phyloP scores from a whole-genome alignment of 1,140 invertebrate genomes.

The Ericerus pela region DNA sequence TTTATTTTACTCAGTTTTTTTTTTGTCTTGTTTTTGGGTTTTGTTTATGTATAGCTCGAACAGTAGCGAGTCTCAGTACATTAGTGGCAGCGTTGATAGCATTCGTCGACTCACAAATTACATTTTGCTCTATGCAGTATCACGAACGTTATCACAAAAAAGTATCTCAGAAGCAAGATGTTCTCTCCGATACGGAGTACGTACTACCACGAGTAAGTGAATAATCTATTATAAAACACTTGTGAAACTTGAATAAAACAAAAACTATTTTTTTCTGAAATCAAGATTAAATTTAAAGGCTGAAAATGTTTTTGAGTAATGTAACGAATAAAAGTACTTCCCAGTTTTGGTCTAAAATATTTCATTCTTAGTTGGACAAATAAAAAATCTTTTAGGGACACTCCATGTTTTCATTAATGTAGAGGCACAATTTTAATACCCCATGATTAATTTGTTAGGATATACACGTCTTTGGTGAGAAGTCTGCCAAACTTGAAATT shows the following conservation, averaged over 20 bases:
- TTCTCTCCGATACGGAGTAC: conserved; percentile 35
- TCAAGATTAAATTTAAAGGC: too few relatives aligned
- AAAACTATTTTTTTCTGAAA: background rate
- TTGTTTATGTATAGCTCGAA: conserved; percentile 15
- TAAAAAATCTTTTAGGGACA: too few relatives aligned
- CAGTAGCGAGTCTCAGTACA: conserved; percentile 31
- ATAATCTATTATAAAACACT: background rate
- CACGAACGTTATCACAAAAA: conserved; percentile 18
- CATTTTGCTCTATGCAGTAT: conserved; percentile 34
- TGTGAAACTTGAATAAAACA: background rate
- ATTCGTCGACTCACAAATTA: conserved; percentile 35
- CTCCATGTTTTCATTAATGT: too few relatives aligned
- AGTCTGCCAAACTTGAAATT: too few relatives aligned
- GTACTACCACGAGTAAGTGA: conserved; percentile 35
- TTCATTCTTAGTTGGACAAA: too few relatives aligned
- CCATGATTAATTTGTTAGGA: too few relatives aligned
- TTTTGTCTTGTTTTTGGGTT: background rate
- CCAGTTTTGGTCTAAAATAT: too few relatives aligned
- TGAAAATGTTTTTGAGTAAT: too few relatives aligned
- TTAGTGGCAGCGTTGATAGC: conserved; percentile 31
- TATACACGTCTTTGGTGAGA: too few relatives aligned
- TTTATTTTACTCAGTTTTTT: too few relatives aligned
- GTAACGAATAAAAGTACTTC: too few relatives aligned
- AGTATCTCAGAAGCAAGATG: conserved; percentile 29
- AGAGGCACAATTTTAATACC: too few relatives aligned